Evolutionary conservation across 2,797 vertebrate genomes (phyloP), one percentile per base, ranked within the genome.

Genomic region (Anableps anableps): DNA sequence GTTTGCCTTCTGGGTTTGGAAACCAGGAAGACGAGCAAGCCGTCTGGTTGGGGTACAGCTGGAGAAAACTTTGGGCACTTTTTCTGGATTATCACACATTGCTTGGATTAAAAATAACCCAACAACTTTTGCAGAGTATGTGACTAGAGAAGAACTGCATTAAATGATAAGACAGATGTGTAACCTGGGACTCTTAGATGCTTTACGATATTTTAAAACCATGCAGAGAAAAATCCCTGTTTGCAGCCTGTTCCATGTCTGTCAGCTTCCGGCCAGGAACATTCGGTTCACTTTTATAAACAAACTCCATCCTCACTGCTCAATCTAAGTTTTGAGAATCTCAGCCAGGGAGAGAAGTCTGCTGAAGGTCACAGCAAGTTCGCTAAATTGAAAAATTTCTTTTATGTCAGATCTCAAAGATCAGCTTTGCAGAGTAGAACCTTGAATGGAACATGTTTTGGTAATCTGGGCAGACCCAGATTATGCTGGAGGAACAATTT

Each of bases 271-370:
- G 1, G 45, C 82, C 71, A n/a, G 38, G 74, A 88, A 89, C 82
- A 88, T 88, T 87, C 82, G 68, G 81, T 91, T 78, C 80, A 43
- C 74, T 82, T 82, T 86, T 45, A 85, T 85, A 88, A 89, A 88
- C 66, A 72, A 53, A 38, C 31, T n/a, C n/a, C 86, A 88, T 91
- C 85, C 77, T 89, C 53, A 1, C 75, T 72, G 75, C 41, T 29
- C 80, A 60, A 78, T 75, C 72, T 86, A 71, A 74, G 80, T 80
- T 83, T 62, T 78, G 58, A 82, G 79, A 76, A 64, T 86, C 75
- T 86, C 77, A 51, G 78, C 74, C 11, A 0, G 81, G 77, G 79
- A 80, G 77, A 73, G 81, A 82, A 48, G 78, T 87, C 89, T 88
- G 75, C 55, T 16, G 73, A 47, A 87, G 77, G 76, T 87, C 90